These are phyloP conservation scores for Scaptodrosophila lebanonensis DNA, from an alignment of 1,140 invertebrate genomes.

Conservation along the genomic window DNA sequence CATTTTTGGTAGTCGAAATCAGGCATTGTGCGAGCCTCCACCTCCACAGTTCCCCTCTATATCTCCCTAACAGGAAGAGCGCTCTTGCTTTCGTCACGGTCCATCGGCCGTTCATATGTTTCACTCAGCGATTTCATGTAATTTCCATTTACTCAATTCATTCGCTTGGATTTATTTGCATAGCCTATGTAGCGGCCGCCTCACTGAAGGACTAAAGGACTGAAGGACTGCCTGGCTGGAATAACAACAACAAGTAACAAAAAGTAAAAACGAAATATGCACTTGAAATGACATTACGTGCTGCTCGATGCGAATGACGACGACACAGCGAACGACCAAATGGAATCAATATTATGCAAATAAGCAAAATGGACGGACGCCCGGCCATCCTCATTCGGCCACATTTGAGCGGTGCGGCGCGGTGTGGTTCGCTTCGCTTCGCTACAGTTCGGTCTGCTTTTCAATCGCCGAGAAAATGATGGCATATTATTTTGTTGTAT, in stretches of 20 bases:
- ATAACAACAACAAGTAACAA: background rate
- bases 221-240: constrained; percentile 6
- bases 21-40: background rate
- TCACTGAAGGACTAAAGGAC: background rate
- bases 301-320: background rate
- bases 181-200: constrained; percentile 28
- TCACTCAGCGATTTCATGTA: constrained; percentile 32
- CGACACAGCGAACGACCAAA: constrained; percentile 17
- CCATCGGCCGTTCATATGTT: constrained; percentile 39
- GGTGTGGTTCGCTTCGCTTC: constrained; percentile 9
- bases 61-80: too few relatives aligned
- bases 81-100: too few relatives aligned
- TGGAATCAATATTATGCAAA: constrained; percentile 70
- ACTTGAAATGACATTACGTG: constrained; percentile 36
- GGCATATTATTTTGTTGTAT: constrained; percentile 48
- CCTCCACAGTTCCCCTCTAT: background rate
- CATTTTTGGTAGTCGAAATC: constrained; percentile 5
- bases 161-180: constrained; percentile 53
- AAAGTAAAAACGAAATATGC: background rate
- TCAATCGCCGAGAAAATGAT: constrained; percentile 49
- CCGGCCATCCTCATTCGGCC: too few relatives aligned
- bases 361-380: constrained; percentile 30
- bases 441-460: constrained; percentile 39
- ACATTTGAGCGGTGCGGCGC: background rate
- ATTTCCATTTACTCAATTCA: constrained; percentile 46